Evolutionary conservation across 2,113 vertebrate species (phyloP).

Genomic region (Aleadryas rufinucha): DNA sequence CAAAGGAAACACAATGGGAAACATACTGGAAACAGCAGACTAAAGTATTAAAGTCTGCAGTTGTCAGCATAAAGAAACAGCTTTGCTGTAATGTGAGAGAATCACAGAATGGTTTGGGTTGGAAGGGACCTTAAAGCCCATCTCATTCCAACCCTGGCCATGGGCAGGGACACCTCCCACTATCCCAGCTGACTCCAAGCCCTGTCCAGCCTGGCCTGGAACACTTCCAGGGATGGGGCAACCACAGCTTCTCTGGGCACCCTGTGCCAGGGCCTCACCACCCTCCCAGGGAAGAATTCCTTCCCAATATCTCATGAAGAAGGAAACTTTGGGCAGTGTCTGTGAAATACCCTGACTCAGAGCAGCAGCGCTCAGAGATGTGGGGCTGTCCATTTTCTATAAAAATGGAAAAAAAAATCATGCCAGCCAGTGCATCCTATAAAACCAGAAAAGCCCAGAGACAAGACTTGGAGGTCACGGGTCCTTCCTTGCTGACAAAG

Average conservation of each 20-base stretch:
- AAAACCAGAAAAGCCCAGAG: not conserved
- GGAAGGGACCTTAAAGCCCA: not conserved
- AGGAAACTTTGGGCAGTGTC: not conserved
- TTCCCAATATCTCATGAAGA: not conserved
- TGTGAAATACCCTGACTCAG: not conserved
- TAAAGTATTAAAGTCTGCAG: not conserved
- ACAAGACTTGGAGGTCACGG: not conserved
- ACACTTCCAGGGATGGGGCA: not conserved
- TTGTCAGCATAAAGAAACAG: not conserved
- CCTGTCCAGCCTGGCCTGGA: not conserved
- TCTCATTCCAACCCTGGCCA: not conserved
- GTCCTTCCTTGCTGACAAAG: not conserved
- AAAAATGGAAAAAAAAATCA: not conserved
- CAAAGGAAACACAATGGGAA: not conserved
- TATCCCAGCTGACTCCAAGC: rapidly evolving
- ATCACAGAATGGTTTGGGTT: not conserved
- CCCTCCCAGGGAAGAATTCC: not conserved
- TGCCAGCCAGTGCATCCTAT: not conserved
- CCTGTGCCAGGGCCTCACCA: not conserved
- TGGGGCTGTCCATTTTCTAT: not conserved
- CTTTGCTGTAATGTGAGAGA: not conserved
- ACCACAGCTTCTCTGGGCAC: not conserved
- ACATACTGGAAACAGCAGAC: not conserved
- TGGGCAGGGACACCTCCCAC: not conserved
- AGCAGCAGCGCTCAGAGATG: not conserved